Base-by-base conservation (phyloP, 2,888 invertebrate species). In the Ormyrus nitidulus region DNA sequence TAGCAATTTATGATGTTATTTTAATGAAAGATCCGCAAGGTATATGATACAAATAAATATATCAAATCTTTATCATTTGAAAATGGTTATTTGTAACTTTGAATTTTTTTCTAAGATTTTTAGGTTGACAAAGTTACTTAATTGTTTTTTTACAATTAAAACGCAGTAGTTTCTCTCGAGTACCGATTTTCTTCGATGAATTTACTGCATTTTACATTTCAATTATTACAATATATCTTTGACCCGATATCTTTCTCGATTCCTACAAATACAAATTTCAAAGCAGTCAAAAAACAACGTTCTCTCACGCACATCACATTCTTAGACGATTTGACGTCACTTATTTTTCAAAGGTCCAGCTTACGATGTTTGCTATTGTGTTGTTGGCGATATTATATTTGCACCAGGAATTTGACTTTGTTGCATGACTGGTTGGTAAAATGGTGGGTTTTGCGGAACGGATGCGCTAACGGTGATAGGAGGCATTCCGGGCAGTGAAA, bases 381-480 rank as follows among this genome's bases (percentile, higher is more conserved):
- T 64, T 72, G 72, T 64, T 8, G 79, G 44, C 3, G 69, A 9
- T 5, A 79, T 66, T 9, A 74, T 48, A 65, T 78, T 79, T 34
- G 75, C n/a, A 49, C 72, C 75, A 54, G 76, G 51, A 54, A 56
- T 77, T 62, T 69, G 81, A 73, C 10, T 79, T 64, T 77, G 79
- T 44, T 77, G 81, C 62, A 69, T 54, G 2, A 10, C 9, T 46
- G 80, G 75, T 13, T 74, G 9, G 13, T 80, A 82, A 56, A 76
- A 80, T 10, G 80, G 5, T 69, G 77, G 72, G 53, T 75, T 80
- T 69, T 80, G 93, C 0, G 95, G 94, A 84, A 94, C 89, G 34
- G 94, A 94, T 19, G 95, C 94, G 85, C 94, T 95, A 11, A 95
- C 95, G 19, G 95, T 95, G 82, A 96, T 94, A 10, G 95, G 95